Conservation (phyloP, 1,140 invertebrate species). For the Thaumatotibia leucotreta region DNA sequence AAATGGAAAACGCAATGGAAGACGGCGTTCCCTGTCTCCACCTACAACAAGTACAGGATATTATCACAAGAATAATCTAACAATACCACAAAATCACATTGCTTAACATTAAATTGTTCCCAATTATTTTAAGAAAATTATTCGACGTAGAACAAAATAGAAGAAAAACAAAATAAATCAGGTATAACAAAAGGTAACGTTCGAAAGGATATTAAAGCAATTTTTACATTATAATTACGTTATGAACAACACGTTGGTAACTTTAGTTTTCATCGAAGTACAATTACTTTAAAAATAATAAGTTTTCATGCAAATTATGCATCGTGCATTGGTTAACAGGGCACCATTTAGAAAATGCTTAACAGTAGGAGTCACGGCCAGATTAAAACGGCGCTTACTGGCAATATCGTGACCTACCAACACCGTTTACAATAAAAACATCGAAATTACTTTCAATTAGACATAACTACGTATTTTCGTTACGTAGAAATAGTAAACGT, state of each 20-base stretch:
- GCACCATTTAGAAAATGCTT: not conserved
- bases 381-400: not conserved
- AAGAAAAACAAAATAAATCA: conserved; percentile 61
- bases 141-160: conserved; percentile 51
- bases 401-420: not conserved
- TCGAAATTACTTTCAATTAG: not conserved
- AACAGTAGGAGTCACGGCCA: not conserved
- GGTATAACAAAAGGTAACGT: conserved; percentile 70
- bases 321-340: not conserved
- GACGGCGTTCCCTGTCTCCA: conserved; percentile 61
- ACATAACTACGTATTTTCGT: conserved; percentile 1
- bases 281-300: conserved; percentile 31
- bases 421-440: not conserved
- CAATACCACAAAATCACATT: conserved; percentile 68
- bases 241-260: conserved; percentile 71
- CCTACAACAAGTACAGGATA: conserved; percentile 50
- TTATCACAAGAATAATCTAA: conserved; percentile 70
- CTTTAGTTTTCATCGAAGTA: conserved; percentile 59
- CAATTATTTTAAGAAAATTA: conserved; percentile 49
- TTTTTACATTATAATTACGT: conserved; percentile 55
- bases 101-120: conserved; percentile 70
- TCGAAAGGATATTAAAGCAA: conserved; percentile 63
- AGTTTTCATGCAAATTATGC: not conserved
- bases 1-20: conserved; percentile 68
- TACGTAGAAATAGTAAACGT: conserved; percentile 1